A percentile compares a stretch with the other conserved stretches of the same genome.
These are phyloP conservation scores for Operophtera brumata DNA, from an alignment of 2,888 invertebrate genomes.

Conservation along the genomic window DNA sequence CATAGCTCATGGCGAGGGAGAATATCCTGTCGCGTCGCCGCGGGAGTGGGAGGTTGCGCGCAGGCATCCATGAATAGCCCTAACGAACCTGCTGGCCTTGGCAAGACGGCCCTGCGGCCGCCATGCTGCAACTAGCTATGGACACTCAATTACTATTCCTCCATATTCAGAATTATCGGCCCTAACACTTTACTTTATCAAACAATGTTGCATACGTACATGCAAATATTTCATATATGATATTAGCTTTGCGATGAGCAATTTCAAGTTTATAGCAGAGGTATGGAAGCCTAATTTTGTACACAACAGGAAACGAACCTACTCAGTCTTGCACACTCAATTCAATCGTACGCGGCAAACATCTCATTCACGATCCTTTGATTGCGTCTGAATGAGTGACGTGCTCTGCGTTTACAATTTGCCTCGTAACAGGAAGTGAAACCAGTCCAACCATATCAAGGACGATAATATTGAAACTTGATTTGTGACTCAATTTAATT, in stretches of 20 bases:
- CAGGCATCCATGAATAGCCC: conserved; percentile 77
- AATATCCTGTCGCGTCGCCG: conserved; percentile 69
- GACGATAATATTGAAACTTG: conserved; percentile 65
- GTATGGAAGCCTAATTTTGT: conserved; percentile 24
- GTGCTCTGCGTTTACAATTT: conserved; percentile 72
- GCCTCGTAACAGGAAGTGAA: conserved; percentile 71
- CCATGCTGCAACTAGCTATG: conserved; percentile 33
- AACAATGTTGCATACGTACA: conserved; percentile 11
- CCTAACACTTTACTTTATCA: conserved; percentile 11
- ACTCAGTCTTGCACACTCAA: conserved; percentile 41
- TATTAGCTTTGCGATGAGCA: background rate
- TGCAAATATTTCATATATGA: conserved; percentile 16
- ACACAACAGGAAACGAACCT: conserved; percentile 63
- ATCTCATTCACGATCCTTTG: conserved; percentile 77
- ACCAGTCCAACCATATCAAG: conserved; percentile 71
- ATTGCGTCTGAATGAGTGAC: conserved; percentile 77
- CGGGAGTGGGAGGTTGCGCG: conserved; percentile 55
- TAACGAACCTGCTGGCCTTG: conserved; percentile 79
- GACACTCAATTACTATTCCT: conserved; percentile 28
- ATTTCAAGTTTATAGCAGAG: background rate
- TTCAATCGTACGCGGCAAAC: conserved; percentile 58
- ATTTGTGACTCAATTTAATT: conserved; percentile 51
- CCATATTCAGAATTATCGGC: conserved; percentile 18
- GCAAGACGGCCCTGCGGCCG: conserved; percentile 57
- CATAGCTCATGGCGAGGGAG: conserved; percentile 66